Conservation (phyloP, 1,140 invertebrate genomes). For the Ceratosolen solmsi region DNA sequence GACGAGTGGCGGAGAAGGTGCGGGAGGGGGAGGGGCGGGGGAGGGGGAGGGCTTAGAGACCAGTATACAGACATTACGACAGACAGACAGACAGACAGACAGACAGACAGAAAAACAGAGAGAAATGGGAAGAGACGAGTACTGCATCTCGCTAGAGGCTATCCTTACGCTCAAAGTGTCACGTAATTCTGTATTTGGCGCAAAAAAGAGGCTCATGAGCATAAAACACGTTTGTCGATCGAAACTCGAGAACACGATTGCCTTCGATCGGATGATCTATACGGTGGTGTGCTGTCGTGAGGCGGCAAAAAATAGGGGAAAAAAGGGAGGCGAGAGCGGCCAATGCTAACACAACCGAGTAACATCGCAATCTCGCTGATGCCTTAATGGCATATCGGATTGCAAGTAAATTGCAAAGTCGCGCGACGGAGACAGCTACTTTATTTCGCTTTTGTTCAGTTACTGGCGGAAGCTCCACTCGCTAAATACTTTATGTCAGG, state of each 20-base stretch:
- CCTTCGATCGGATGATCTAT: constrained; percentile 55
- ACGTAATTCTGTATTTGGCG: constrained; percentile 51
- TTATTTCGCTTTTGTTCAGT: constrained; percentile 51
- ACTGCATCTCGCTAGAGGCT: constrained; percentile 11
- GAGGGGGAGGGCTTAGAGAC: background rate
- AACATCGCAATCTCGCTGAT: constrained; percentile 50
- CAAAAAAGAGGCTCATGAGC: constrained; percentile 41
- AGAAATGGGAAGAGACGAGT: constrained; percentile 32
- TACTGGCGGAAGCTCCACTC: background rate
- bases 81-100: background rate
- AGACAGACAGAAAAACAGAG: background rate
- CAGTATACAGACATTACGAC: background rate
- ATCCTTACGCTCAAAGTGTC: constrained; percentile 39
- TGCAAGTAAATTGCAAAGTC: constrained; percentile 48
- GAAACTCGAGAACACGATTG: constrained; percentile 55
- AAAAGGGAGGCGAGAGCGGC: background rate
- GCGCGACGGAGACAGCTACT: constrained; percentile 45
- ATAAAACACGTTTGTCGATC: constrained; percentile 52
- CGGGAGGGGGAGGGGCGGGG: background rate
- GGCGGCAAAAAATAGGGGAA: background rate
- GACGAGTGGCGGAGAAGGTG: background rate
- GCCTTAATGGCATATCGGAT: constrained; percentile 55
- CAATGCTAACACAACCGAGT: constrained; percentile 30
- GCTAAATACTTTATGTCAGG: background rate
- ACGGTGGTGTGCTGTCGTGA: background rate